Evolutionary conservation across 2,888 invertebrate species (phyloP).

Genomic region (Anoplius nigerrimus): DNA sequence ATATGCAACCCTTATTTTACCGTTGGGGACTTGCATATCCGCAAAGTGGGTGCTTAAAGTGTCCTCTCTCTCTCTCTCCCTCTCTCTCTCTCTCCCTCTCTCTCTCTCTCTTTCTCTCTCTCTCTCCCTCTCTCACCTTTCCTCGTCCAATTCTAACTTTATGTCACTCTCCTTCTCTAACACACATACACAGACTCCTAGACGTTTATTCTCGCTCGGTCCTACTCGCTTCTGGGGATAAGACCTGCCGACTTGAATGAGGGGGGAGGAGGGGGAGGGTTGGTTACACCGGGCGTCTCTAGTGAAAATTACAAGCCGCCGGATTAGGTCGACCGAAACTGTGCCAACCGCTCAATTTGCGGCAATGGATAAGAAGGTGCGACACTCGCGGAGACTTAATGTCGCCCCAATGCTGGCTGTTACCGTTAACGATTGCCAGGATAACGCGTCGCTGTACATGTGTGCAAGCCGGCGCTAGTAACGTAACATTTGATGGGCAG

Average conservation of each 20-base stretch:
- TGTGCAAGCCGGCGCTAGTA: no score
- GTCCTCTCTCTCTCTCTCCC: constrained; percentile 2
- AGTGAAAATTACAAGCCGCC: constrained; percentile 28
- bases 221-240: background rate
- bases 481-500: no score
- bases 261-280: constrained; percentile 2
- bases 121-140: background rate
- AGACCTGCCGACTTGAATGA: constrained; percentile 13
- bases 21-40: constrained; percentile 18
- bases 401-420: no score
- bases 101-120: background rate
- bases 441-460: no score
- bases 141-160: background rate
- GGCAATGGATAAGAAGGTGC: background rate
- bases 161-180: background rate
- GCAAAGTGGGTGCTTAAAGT: constrained; percentile 18
- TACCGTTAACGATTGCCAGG: no score
- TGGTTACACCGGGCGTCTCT: constrained; percentile 1
- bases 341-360: constrained; percentile 35
- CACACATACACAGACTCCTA: background rate
- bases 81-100: background rate
- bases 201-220: background rate
- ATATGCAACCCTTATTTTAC: constrained; percentile 36
- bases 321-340: constrained; percentile 30
- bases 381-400: no score